Base-by-base conservation (phyloP, 2,888 invertebrate genomes). In the Metopia argyrocephala region DNA sequence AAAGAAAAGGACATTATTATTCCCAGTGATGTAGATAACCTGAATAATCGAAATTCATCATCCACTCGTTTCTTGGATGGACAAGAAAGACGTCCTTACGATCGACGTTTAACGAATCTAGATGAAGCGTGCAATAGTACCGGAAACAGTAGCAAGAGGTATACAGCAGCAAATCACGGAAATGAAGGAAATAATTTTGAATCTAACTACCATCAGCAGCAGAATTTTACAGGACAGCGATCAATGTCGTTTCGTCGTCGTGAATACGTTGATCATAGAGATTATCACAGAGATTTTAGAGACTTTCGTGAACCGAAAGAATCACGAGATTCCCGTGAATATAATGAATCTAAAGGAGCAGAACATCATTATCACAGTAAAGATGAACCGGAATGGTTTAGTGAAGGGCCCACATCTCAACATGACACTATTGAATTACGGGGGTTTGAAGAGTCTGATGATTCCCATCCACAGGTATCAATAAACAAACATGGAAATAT, bases 371-470 rank as follows among this genome's bases (percentile, higher is more conserved):
- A 71, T 20, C 81, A 93, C 87, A 93, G 92, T 86, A 92, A 92
- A 85, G 96, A 95, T 84, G 96, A 97, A 89, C 97, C 97, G 3
- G 97, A 97, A 91, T 97, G 98, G 96, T 95, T 94, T 87, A 95
- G 95, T 86, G 94, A 94, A 79, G 98, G 97, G 56, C 98, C 98
- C 57, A 95, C 95, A 80, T 97, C 97, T 80, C 96, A 97, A 89
- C 90, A 94, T 87, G 98, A 98, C 86, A 97, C 96, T 46, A 98
- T 98, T 86, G 98, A 98, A 90, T 92, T 98, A 85, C 94, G 95
- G 61, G 98, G 98, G 20, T 98, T 98, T 91, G 97, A 98, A 86
- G 96, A 96, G 73, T 82, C 79, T 48, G 86, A 95, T 20, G 87
- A 87, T 18, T 59, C 59, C 20, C 57, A 68, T 46, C 50, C 66